Evolutionary conservation across 2,888 invertebrate genomes (phyloP), one percentile per base, ranked within the genome.

Genomic region (Mystacides longicornis): DNA sequence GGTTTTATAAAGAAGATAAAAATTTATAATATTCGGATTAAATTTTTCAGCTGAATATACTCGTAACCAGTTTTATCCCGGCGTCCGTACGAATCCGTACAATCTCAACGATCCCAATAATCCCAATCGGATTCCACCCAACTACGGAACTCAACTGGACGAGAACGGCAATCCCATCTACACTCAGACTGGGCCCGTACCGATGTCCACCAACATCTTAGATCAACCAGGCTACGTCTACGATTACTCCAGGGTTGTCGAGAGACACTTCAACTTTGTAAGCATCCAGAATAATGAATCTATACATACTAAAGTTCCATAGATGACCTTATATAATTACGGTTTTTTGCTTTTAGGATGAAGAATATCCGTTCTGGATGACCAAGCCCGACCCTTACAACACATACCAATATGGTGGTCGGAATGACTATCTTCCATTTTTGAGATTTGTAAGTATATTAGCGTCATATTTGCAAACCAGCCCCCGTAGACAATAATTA

Each of bases 331-430:
- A 27, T 27, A 27, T 27, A 7, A 7, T 27, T 27, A n/a, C n/a
- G n/a, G n/a, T 27, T 27, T 27, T 27, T 11, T 27, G 5, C 59
- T 67, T 67, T 27, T 64, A 82, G 82, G 81, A 89, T 62, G 91
- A 92, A 67, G 78, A 84, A 59, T 85, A 84, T 72, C 91, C 91
- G 1, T 86, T 89, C 67, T 92, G 91, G 91, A 82, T 87, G 68
- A 78, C 76, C 50, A 79, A 81, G 62, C 83, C 83, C 0, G 81
- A 83, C 60, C 68, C 77, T 9, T 77, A 79, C 19, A 77, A 79
- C 64, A 71, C 71, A 1, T 56, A 59, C 37, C 49, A 55, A 2
- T 58, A 57, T 16, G 58, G 58, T 20, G 57, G 56, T 27, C 33
- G 49, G 58, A 74, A 78, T 33, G 79, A 79, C 11, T 74, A 79